Evolutionary conservation across 2,113 vertebrate species (phyloP).

Genomic region (Cryptotis parvus): DNA sequence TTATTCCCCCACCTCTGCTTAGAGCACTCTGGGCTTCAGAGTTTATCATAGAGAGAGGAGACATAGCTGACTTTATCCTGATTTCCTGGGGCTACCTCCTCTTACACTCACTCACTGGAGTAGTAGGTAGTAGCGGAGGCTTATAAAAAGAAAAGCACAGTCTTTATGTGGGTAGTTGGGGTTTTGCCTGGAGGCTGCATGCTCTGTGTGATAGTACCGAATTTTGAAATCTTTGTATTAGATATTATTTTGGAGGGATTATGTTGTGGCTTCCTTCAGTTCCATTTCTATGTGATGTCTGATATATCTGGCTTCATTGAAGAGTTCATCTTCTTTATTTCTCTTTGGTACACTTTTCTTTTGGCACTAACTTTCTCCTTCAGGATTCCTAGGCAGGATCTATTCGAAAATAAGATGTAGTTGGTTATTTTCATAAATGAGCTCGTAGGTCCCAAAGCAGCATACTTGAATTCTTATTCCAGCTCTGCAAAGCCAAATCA

Average conservation of each 20-base stretch:
- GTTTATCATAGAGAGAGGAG: neutral
- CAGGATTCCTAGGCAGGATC: neutral
- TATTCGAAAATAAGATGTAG: neutral
- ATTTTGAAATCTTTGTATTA: too few relatives aligned
- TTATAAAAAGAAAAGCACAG: neutral
- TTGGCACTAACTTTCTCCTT: neutral
- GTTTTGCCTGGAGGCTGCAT: neutral
- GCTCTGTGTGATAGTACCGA: neutral
- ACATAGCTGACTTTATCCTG: neutral
- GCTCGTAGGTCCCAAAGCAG: neutral
- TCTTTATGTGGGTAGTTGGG: accelerated
- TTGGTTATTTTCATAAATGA: neutral
- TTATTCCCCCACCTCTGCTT: neutral
- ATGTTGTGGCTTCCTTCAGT: too few relatives aligned
- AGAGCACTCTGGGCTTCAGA: too few relatives aligned
- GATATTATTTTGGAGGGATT: too few relatives aligned
- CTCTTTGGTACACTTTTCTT: neutral
- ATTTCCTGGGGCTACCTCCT: neutral
- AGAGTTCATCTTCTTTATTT: neutral
- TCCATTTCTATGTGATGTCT: neutral
- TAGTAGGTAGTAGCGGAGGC: neutral
- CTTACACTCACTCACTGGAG: neutral
- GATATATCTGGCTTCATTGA: neutral
- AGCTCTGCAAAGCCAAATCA: neutral
- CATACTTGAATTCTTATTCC: accelerated